Evolutionary conservation across 2,888 invertebrate genomes (phyloP), one percentile per base, ranked within the genome.

Genomic region (Tuberolachnus salignus): DNA sequence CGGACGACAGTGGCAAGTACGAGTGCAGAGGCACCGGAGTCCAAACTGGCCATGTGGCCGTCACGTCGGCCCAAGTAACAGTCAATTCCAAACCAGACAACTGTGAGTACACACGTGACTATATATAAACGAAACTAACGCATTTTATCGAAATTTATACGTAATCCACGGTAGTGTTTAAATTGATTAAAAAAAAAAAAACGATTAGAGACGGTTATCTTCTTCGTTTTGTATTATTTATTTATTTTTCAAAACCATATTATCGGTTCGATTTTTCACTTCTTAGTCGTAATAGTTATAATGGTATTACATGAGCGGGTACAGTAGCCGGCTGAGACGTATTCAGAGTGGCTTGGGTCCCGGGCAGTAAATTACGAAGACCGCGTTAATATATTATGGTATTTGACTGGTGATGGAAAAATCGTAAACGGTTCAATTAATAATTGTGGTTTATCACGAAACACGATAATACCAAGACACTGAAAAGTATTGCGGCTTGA

Each of bases 1-100:
- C 88, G 84, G 90, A 91, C 86, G 93, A 94, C 88, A 89, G 90
- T 83, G 94, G 93, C 84, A 87, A 88, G 84, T 94, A 94, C 87
- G 92, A 93, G 87, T 94, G 94, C 87, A 88, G 92, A 84, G 93
- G 93, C 82, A 91, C 90, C 85, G 91, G 91, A 82, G 90, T 90
- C 82, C 88, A 81, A 88, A 89, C 81, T 87, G 88, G 80, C 64
- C 82, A 80, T 61, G 75, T 81, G 23, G 82, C 80, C 34, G 57
- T 78, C 19, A 78, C 80, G 23, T 80, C 72, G 74, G 82, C 83
- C 67, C 82, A 82, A 66, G 83, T 82, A 80, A 83, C 82, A 69
- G 81, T 82, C 59, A 83, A 82, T 80, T 82, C 82, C 78, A 81
- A 82, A 81, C 82, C 82, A 57, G 83, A 83, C 78, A 83, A 83